These are phyloP conservation scores for Cavia porcellus DNA, from an alignment of 2,113 vertebrate species.

Conservation along the genomic window DNA sequence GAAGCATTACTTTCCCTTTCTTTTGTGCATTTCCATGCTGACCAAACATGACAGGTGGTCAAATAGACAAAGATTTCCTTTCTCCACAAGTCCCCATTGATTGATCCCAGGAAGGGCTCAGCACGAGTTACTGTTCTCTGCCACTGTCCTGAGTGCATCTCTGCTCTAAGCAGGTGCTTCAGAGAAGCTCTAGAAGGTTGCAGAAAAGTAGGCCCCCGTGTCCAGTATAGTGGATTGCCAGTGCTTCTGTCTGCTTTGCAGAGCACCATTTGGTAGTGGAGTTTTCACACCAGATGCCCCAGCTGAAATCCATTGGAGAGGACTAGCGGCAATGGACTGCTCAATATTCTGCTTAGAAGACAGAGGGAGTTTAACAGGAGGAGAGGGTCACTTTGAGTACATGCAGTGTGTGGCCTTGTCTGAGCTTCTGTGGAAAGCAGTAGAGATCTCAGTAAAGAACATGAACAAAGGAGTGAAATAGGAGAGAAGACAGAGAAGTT, in stretches of 20 bases:
- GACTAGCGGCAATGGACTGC: background rate
- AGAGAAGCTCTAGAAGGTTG: background rate
- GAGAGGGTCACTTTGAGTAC: background rate
- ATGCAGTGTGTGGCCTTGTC: background rate
- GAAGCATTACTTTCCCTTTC: background rate
- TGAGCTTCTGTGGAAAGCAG: background rate
- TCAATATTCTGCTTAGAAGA: background rate
- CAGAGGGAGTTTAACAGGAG: background rate
- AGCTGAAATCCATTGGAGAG: background rate
- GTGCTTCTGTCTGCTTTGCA: background rate
- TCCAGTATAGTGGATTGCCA: fast-evolving
- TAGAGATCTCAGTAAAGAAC: background rate
- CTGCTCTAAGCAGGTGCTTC: background rate
- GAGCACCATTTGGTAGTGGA: background rate
- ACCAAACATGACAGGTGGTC: background rate
- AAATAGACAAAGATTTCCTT: background rate
- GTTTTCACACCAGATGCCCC: background rate
- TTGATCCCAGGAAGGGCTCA: background rate
- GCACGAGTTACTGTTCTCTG: background rate
- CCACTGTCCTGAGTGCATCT: background rate
- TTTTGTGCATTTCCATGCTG: background rate
- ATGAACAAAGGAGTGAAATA: background rate
- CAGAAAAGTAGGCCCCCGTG: background rate
- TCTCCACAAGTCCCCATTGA: background rate
- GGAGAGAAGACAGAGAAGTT: background rate